Evolutionary conservation across 2,888 invertebrate genomes (phyloP).

Genomic region (Prenolepis imparis): DNA sequence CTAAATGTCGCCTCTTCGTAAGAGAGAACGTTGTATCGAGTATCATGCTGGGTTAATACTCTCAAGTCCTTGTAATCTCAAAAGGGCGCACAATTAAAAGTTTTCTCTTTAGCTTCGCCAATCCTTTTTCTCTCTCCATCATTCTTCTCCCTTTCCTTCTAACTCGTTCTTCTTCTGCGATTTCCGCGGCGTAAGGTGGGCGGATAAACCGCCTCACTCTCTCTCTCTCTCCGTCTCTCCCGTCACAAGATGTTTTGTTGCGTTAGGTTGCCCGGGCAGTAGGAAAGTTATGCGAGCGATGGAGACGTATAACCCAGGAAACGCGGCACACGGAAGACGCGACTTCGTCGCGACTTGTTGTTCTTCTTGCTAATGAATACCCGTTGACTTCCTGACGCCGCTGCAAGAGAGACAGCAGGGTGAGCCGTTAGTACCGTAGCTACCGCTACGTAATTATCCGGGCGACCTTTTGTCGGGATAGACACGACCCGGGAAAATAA

Average conservation of each 20-base stretch:
- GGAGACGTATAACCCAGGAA: constrained; percentile 65
- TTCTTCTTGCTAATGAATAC: constrained; percentile 77
- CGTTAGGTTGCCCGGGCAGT: constrained; percentile 48
- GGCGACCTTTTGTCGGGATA: constrained; percentile 55
- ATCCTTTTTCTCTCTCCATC: constrained; percentile 32
- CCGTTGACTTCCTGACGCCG: constrained; percentile 72
- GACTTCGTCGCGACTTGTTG: constrained; percentile 68
- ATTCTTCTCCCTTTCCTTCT: not conserved
- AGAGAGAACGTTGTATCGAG: constrained; percentile 25
- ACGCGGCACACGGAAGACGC: constrained; percentile 63
- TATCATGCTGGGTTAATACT: constrained; percentile 46
- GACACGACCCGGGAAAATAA: constrained; percentile 56
- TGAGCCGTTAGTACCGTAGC: constrained; percentile 46
- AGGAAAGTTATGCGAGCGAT: constrained; percentile 76
- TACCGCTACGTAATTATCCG: constrained; percentile 71
- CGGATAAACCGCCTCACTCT: constrained; percentile 19
- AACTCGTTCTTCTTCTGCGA: constrained; percentile 16
- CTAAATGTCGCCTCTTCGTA: constrained; percentile 17
- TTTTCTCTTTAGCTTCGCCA: constrained; percentile 55
- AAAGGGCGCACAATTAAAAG: constrained; percentile 64
- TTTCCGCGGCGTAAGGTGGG: constrained; percentile 8
- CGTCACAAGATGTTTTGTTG: constrained; percentile 55
- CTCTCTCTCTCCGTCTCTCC: constrained; percentile 1
- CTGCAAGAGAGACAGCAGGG: constrained; percentile 36
- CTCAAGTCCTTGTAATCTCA: constrained; percentile 48